phyloP scores from a whole-genome alignment of 2,888 invertebrate genomes.

The Bellardia bayeri region DNA sequence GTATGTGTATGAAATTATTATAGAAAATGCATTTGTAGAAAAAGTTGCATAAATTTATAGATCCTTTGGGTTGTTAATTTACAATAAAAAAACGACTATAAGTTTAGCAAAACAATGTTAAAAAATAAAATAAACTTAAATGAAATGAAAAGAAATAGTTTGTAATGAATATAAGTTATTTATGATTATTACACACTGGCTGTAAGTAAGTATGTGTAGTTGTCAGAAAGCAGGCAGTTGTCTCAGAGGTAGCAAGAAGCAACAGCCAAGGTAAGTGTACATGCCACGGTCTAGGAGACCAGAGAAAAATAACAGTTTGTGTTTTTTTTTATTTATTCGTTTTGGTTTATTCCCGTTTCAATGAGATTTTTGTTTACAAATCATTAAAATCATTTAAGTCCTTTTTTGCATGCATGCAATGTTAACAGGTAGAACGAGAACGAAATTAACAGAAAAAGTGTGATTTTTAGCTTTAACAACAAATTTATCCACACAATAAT shows the following conservation, averaged over 20 bases:
- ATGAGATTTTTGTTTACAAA: conserved; percentile 74
- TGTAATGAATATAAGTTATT: conserved; percentile 59
- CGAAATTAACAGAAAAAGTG: conserved; percentile 45
- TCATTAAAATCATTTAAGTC: conserved; percentile 75
- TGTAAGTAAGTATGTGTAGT: neutral
- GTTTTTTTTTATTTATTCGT: conserved; percentile 32
- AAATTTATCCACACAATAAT: conserved; percentile 66
- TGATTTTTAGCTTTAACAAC: conserved; percentile 62
- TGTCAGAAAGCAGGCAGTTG: neutral
- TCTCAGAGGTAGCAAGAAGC: neutral
- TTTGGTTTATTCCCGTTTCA: conserved; percentile 53
- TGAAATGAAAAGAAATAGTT: conserved; percentile 47
- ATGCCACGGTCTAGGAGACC: neutral
- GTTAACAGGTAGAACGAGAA: conserved; percentile 55
- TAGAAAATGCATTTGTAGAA: conserved; percentile 42
- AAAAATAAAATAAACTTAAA: conserved; percentile 65
- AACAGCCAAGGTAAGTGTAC: conserved; percentile 16
- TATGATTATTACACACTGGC: conserved; percentile 48
- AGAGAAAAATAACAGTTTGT: neutral
- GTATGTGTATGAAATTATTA: conserved; percentile 6
- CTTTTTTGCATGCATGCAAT: conserved; percentile 61
- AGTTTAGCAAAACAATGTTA: conserved; percentile 54
- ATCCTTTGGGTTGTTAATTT: conserved; percentile 63
- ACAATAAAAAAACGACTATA: conserved; percentile 32
- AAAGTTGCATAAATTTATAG: conserved; percentile 59